Evolutionary conservation across 2,888 invertebrate species (phyloP), one percentile per base, ranked within the genome.

Genomic region (Drosophila cracens): DNA sequence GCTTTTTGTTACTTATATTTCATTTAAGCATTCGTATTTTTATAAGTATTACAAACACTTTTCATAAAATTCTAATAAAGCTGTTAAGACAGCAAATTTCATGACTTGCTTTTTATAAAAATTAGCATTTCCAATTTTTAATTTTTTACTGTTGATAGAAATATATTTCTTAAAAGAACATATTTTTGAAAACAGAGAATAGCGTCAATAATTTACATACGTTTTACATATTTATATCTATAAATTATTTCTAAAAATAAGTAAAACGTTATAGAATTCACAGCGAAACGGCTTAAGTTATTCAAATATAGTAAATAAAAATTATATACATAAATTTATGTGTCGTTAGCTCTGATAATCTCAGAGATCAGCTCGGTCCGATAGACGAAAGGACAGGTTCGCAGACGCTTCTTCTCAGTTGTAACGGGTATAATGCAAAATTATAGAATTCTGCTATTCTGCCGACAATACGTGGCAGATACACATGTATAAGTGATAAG

Each of bases 401-500:
- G 13, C 16, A 46, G 8, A 46, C 8, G 13, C 8, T 46, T 46
- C 16, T 25, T 8, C 27, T 46, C 8, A 46, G 25, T 46, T 25
- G 16, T 25, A 46, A 16, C 46, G 46, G 25, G 18, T 49, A 49
- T 18, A 27, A 18, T 18, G 49, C 29, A 29, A 27, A 5, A 49
- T 18, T 27, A 29, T 2, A 21, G 40, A 65, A 49, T 61, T 36
- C 1, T 27, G 43, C 36, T 49, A n/a, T 51, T 40, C 2, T 21
- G 43, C 62, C 49, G 13, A 27, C 18, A 40, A 68, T 81, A 69
- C 73, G 73, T 81, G 76, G 54, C 69, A 53, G 13, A 53, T 34
- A 72, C 81, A 83, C 81, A 81, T 83, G 70, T 27, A 70, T 56
- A 18, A 52, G 34, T 34, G 25, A 13, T 33, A 33, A 33, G 33